These are phyloP conservation scores for Bovichtus diacanthus DNA, from an alignment of 2,797 vertebrate genomes.

Conservation along the genomic window DNA sequence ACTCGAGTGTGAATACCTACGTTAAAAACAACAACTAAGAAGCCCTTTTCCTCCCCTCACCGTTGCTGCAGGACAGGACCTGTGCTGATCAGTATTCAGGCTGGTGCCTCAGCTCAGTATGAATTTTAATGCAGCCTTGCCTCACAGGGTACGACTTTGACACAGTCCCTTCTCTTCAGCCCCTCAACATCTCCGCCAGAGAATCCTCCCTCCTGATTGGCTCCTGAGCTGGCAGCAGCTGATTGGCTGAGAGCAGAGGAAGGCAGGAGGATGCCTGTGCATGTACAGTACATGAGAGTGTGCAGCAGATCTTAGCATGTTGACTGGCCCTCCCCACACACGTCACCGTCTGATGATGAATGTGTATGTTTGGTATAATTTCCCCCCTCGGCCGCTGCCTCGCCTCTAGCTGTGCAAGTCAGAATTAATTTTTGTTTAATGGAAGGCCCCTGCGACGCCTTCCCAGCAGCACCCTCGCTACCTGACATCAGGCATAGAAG, in stretches of 20 bases:
- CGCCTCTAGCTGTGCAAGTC: constrained; percentile 55
- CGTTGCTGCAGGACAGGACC: constrained; percentile 44
- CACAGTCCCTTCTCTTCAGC: constrained; percentile 56
- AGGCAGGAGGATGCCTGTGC: constrained; percentile 36
- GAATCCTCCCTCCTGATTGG: constrained; percentile 54
- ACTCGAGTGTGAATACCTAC: not conserved
- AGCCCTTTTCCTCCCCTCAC: not conserved
- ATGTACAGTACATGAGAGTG: constrained; percentile 25
- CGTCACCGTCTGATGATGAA: constrained; percentile 62
- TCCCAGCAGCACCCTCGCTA: constrained; percentile 54
- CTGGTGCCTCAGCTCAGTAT: constrained; percentile 39
- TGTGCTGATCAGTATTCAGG: constrained; percentile 69
- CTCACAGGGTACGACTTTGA: constrained; percentile 70
- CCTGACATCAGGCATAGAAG: constrained; percentile 47
- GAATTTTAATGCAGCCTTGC: constrained; percentile 76
- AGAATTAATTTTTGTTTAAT: constrained; percentile 76
- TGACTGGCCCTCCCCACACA: constrained; percentile 25
- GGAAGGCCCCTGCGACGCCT: constrained; percentile 38
- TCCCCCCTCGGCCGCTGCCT: constrained; percentile 26
- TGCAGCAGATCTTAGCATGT: constrained; percentile 47
- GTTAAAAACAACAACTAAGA: constrained; percentile 16
- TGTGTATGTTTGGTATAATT: constrained; percentile 54
- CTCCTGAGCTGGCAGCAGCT: constrained; percentile 15
- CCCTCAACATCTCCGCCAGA: constrained; percentile 43
- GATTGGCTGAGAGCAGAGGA: constrained; percentile 44